Conservation (phyloP, 2,797 vertebrate genomes). For the Acanthiza pusilla region DNA sequence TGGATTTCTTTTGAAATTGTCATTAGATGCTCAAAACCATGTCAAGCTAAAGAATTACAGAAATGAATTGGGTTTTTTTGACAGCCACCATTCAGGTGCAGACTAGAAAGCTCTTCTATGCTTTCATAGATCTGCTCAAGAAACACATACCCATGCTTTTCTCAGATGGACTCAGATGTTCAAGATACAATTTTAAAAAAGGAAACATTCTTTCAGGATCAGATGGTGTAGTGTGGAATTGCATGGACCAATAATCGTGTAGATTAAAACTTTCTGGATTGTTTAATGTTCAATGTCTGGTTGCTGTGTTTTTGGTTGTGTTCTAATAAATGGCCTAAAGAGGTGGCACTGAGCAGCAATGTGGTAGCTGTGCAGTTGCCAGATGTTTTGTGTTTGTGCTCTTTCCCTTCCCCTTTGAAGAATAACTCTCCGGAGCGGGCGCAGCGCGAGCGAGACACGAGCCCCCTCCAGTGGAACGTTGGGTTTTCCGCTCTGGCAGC, state of each 20-base stretch:
- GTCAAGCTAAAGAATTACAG: not conserved
- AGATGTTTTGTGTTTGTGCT: not conserved
- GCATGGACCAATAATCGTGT: not conserved
- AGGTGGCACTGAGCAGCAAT: not conserved
- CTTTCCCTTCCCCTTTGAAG: not conserved
- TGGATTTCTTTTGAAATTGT: not conserved
- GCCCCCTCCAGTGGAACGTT: slow-evolving; percentile 35
- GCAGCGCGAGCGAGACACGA: not conserved
- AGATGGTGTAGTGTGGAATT: not conserved
- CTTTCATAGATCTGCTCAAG: not conserved
- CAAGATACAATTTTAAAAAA: not conserved
- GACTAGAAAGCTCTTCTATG: not conserved
- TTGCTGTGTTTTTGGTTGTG: not conserved
- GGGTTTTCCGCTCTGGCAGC: not conserved
- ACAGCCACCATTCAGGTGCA: not conserved
- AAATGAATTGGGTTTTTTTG: not conserved
- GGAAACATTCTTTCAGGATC: not conserved
- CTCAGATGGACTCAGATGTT: not conserved
- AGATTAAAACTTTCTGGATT: not conserved
- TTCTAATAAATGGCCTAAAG: not conserved
- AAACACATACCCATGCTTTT: not conserved
- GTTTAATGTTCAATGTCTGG: not conserved
- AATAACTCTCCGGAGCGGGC: accelerated
- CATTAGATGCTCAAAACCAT: not conserved
- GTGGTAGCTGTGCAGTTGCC: not conserved